These are phyloP conservation scores for Spatula clypeata DNA, from an alignment of 2,797 vertebrate species.

Conservation along the genomic window DNA sequence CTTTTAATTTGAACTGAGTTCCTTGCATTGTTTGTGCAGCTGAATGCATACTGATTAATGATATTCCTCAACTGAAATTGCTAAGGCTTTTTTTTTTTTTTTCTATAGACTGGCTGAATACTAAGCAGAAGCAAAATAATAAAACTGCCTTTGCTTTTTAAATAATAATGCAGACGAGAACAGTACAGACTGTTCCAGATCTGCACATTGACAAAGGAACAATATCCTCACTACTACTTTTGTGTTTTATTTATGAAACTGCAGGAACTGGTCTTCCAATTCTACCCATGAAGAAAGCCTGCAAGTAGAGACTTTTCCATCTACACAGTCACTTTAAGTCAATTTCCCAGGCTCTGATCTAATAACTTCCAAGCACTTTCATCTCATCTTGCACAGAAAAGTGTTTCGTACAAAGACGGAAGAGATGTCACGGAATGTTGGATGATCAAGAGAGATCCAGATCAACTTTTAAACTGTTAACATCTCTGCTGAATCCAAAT, in stretches of 20 bases:
- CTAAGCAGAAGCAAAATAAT: constrained; percentile 37
- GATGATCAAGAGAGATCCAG: not conserved
- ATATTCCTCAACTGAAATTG: constrained; percentile 24
- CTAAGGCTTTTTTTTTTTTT: not conserved
- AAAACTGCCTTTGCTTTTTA: constrained; percentile 37
- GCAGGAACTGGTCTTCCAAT: not conserved
- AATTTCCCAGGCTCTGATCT: not conserved
- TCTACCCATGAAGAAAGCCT: not conserved
- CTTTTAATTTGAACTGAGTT: constrained; percentile 1
- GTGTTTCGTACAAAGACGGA: not conserved
- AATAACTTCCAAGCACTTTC: not conserved
- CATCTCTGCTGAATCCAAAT: not conserved
- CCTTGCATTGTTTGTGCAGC: not conserved
- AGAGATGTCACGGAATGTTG: not conserved
- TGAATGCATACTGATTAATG: constrained; percentile 11
- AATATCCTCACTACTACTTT: not conserved
- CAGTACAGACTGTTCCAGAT: not conserved
- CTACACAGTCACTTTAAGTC: not conserved
- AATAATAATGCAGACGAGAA: constrained; percentile 31
- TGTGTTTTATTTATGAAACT: not conserved
- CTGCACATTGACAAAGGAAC: not conserved
- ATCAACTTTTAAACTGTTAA: not conserved
- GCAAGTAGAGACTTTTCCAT: not conserved
- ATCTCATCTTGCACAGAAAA: not conserved
- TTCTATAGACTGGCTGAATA: not conserved